A percentile compares a stretch with the other conserved stretches of the same genome.
Evolutionary conservation across 2,888 invertebrate genomes (phyloP).

Genomic region (Polylopha cassiicola): DNA sequence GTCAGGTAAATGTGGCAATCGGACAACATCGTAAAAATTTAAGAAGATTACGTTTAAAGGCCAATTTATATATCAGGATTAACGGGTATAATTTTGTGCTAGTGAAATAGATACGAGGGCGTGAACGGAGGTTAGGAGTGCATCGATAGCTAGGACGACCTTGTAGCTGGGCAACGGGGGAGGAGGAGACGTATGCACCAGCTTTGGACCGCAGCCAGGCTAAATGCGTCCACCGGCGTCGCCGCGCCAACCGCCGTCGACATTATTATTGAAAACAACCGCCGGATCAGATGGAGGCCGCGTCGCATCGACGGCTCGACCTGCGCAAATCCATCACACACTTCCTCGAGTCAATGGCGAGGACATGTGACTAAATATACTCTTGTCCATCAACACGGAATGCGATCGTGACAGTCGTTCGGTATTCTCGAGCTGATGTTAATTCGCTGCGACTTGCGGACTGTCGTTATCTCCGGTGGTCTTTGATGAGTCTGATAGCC

Average conservation of each 20-base stretch:
- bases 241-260: slow-evolving; percentile 63
- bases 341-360: slow-evolving; percentile 74
- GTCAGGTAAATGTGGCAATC: slow-evolving; percentile 4
- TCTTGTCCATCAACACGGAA: slow-evolving; percentile 48
- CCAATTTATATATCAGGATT: background rate
- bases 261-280: slow-evolving; percentile 75
- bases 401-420: slow-evolving; percentile 32
- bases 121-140: slow-evolving; percentile 27
- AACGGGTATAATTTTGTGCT: slow-evolving; percentile 3
- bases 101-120: slow-evolving; percentile 11
- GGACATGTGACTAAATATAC: slow-evolving; percentile 64
- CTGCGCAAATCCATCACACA: slow-evolving; percentile 64
- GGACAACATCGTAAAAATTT: background rate
- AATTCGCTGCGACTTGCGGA: slow-evolving; percentile 31
- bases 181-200: slow-evolving; percentile 61
- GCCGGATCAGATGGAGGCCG: slow-evolving; percentile 60
- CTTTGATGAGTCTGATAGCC: slow-evolving; percentile 30
- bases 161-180: slow-evolving; percentile 52
- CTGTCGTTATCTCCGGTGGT: slow-evolving; percentile 19
- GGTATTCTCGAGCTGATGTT: slow-evolving; percentile 43
- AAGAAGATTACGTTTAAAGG: background rate
- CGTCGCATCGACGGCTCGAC: slow-evolving; percentile 51
- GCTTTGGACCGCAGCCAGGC: slow-evolving; percentile 64
- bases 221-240: slow-evolving; percentile 62
- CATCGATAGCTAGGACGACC: slow-evolving; percentile 53